These are phyloP conservation scores for Harpagoxenus sublaevis DNA, from an alignment of 2,888 invertebrate genomes.

Conservation along the genomic window DNA sequence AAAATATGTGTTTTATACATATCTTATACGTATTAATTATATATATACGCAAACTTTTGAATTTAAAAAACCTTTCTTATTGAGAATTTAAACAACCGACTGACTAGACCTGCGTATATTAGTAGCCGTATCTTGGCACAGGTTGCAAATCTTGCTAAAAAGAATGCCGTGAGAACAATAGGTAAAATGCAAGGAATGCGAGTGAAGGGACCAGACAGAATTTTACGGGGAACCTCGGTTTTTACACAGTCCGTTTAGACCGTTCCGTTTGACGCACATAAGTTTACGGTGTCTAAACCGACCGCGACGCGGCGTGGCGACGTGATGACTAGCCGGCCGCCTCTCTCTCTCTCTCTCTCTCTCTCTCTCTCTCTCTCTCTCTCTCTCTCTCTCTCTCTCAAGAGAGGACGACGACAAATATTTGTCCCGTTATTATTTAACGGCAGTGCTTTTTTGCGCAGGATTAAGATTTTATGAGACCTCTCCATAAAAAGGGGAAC, in stretches of 20 bases:
- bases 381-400: too few relatives aligned
- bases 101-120: neutral
- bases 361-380: too few relatives aligned
- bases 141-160: neutral
- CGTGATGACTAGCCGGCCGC: neutral
- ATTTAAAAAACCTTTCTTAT: neutral
- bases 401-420: conserved; percentile 73
- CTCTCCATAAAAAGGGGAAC: neutral
- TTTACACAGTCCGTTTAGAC: too few relatives aligned
- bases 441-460: conserved; percentile 71
- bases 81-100: neutral
- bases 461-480: conserved; percentile 76
- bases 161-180: neutral
- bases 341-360: too few relatives aligned
- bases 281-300: neutral
- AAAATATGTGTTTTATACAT: neutral
- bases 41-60: too few relatives aligned
- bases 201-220: neutral
- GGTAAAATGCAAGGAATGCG: neutral
- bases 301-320: too few relatives aligned
- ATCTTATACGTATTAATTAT: too few relatives aligned
- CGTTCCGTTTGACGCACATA: neutral
- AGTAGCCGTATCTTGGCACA: too few relatives aligned
- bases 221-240: neutral
- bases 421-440: conserved; percentile 82